Conservation (phyloP, 2,797 vertebrate genomes). For the Botia almorhae region DNA sequence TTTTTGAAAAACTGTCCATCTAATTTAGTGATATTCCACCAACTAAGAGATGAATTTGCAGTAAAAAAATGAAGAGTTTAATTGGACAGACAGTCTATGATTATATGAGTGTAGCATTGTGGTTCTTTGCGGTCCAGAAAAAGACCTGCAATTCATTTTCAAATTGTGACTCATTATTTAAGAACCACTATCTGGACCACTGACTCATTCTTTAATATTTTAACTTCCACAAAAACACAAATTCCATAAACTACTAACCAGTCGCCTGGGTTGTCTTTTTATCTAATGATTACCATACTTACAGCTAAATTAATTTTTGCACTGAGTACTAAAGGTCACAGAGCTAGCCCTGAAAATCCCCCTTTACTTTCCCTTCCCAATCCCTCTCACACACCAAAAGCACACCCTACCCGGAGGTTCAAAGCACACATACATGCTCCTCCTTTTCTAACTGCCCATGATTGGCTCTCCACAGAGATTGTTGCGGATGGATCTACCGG, state of each 20-base stretch:
- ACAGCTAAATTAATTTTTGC: not conserved
- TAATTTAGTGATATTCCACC: no score
- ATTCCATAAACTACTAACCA: not conserved
- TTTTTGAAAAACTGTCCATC: no score
- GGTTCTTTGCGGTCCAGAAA: no score
- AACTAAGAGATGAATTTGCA: no score
- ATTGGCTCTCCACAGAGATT: constrained; percentile 74
- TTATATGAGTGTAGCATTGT: no score
- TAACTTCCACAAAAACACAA: not conserved
- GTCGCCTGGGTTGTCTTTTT: not conserved
- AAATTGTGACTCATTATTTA: not conserved
- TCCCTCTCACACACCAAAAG: constrained; percentile 26
- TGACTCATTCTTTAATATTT: not conserved
- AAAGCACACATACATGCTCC: constrained; percentile 1
- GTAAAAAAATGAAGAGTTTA: no score
- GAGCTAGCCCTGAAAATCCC: constrained; percentile 53
- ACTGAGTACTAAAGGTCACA: constrained; percentile 46
- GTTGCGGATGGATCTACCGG: constrained; percentile 81
- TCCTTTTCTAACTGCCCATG: constrained; percentile 42
- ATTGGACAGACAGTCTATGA: no score
- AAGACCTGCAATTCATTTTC: not conserved
- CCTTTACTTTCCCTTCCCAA: constrained; percentile 32
- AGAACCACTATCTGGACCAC: constrained; percentile 7
- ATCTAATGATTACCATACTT: not conserved
- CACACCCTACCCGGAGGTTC: constrained; percentile 53